Evolutionary conservation across 2,888 invertebrate genomes (phyloP), one percentile per base, ranked within the genome.

Genomic region (Apamea epomidion): DNA sequence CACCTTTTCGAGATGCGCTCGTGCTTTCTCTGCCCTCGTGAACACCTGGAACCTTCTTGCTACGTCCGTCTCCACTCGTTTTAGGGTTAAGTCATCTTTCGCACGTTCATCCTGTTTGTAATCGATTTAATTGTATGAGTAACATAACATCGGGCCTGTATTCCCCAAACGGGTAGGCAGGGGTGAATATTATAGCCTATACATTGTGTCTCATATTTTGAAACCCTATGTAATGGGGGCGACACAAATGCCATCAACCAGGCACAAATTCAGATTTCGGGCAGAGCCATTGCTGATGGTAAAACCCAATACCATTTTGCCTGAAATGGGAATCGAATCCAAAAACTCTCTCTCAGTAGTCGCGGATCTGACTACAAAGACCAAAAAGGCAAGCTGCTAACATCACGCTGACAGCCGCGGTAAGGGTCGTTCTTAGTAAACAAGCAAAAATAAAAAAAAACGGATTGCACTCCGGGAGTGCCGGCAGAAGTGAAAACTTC

Each of bases 51-150:
- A 83, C 16, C 96, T 92, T 29, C 95, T 92, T 0, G 94, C 91
- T 3, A 96, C 96, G 83, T 97, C 97, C 6, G 87, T 91, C 29
- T 95, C 95, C 18, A 97, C 97, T 32, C 93, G 92, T 76, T 95
- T 95, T 8, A 97, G 91, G 0, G 94, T 95, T 69, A 97, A 87
- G 79, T 97, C 96, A 42, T 97, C 97, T 71, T 90, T 93, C 2
- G 96, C 96, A 12, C 94, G 91, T 89, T 96, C 96, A 81, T 97
- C 95, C 97, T 97, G 69, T 75, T 60, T 54, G 6, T 45, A 18
- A 37, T 62, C 1, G 8, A 51, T 58, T 32, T 37, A 16, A 12
- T 29, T 37, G 32, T 16, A 32, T 67, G 12, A 45, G 18, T 54
- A 42, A 32, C 37, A 48, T 32, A 8, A 6, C 25, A 58, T 25